phyloP scores from a whole-genome alignment of 2,888 invertebrate species.

The Alcis repandata region DNA sequence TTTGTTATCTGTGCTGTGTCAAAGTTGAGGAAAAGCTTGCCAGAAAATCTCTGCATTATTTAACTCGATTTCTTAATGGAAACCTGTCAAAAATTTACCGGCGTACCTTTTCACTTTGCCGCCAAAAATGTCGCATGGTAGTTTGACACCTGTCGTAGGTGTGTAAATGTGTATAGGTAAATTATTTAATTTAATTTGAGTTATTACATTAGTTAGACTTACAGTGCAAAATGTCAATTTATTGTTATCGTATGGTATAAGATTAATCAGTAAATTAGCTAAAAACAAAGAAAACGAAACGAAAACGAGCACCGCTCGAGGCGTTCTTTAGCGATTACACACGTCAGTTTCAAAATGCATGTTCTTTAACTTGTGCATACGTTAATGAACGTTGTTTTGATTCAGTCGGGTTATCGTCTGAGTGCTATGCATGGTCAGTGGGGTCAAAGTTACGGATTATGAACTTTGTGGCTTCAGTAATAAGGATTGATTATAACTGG shows the following conservation, averaged over 20 bases:
- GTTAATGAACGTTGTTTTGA: constrained; percentile 48
- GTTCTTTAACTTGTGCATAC: constrained; percentile 38
- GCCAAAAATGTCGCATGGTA: too few relatives aligned
- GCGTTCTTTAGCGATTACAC: constrained; percentile 55
- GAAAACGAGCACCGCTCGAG: constrained; percentile 46
- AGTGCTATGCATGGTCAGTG: constrained; percentile 46
- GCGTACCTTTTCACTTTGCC: not conserved
- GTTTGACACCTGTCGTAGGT: too few relatives aligned
- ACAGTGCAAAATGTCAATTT: not conserved
- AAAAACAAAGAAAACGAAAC: constrained; percentile 44
- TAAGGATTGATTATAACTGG: constrained; percentile 14
- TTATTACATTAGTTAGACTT: too few relatives aligned
- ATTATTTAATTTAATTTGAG: too few relatives aligned
- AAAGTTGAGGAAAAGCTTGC: constrained; percentile 34
- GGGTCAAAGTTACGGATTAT: constrained; percentile 30
- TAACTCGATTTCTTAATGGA: not conserved
- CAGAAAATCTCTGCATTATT: constrained; percentile 11
- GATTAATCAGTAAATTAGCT: constrained; percentile 18
- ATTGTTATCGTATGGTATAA: not conserved
- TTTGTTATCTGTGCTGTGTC: constrained; percentile 34
- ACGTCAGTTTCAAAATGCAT: constrained; percentile 53
- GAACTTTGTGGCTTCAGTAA: constrained; percentile 25
- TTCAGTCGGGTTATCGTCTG: constrained; percentile 55
- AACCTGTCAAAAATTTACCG: not conserved
- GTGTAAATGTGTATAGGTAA: too few relatives aligned